Percentiles rank a stretch among this genome's conserved stretches.
Conservation (phyloP, 2,113 vertebrate species). For the Forbesichthys agassizii region DNA sequence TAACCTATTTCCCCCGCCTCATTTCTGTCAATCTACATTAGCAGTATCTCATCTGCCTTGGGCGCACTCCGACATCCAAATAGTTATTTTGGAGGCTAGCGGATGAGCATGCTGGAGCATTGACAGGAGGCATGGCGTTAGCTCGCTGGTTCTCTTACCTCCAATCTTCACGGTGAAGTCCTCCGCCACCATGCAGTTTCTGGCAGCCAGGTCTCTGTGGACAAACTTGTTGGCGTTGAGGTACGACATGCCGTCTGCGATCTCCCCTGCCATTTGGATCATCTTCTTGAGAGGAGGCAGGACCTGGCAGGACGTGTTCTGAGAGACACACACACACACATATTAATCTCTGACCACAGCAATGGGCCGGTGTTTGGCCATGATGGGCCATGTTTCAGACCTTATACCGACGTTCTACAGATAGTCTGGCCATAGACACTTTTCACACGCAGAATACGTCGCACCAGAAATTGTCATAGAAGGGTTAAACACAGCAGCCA, state of each 20-base stretch:
- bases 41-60: conserved; percentile 18
- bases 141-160: conserved; percentile 73
- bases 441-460: no score
- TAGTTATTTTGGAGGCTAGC: conserved; percentile 32
- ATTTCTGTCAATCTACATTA: conserved; percentile 46
- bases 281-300: conserved; percentile 97
- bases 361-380: not conserved
- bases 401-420: no score
- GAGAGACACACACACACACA: conserved; percentile 35
- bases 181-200: conserved; percentile 98
- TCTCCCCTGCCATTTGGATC: conserved; percentile 99
- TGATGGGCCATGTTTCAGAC: no score
- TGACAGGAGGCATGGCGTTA: conserved; percentile 13
- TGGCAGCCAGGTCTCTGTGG: conserved; percentile 94
- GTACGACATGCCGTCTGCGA: conserved; percentile 97
- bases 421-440: no score
- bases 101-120: conserved; percentile 24
- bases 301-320: conserved; percentile 83
- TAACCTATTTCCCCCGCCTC: conserved; percentile 39
- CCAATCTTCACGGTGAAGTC: conserved; percentile 99
- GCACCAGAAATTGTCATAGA: no score
- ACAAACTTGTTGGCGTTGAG: conserved; percentile 99
- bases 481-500: no score
- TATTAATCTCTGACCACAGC: not conserved
- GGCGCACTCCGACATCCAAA: conserved; percentile 42